phyloP scores from a whole-genome alignment of 2,888 invertebrate genomes.

The Eupithecia dodoneata region DNA sequence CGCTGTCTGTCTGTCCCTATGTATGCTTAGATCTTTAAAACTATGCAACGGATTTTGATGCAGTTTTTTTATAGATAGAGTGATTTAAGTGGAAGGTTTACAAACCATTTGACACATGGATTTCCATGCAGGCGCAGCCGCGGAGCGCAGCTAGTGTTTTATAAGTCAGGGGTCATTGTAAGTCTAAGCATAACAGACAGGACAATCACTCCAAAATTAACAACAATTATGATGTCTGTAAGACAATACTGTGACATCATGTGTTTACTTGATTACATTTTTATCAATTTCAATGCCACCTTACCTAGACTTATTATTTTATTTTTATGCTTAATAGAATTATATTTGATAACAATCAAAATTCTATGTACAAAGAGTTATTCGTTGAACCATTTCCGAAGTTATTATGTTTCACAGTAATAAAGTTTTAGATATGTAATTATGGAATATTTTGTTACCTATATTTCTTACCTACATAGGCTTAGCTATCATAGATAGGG shows the following conservation, averaged over 20 bases:
- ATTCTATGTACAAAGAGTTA: neutral
- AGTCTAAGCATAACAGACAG: neutral
- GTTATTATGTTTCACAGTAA: neutral
- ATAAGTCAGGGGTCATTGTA: neutral
- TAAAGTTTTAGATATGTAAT: neutral
- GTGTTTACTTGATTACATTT: slow-evolving; percentile 40
- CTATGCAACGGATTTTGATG: no score
- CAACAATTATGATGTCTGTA: neutral
- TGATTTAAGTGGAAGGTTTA: no score
- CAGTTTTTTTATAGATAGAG: no score
- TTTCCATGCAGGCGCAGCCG: no score
- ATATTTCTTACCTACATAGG: neutral
- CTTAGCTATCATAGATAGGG: neutral
- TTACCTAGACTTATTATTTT: neutral
- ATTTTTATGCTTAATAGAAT: neutral
- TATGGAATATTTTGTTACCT: neutral
- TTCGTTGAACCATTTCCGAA: neutral
- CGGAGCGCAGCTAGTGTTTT: no score
- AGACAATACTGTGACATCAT: slow-evolving; percentile 29
- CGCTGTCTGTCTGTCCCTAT: no score
- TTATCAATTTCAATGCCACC: slow-evolving; percentile 38
- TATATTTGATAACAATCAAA: neutral
- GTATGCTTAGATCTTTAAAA: no score
- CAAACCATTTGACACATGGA: no score
- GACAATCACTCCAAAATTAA: neutral